Evolutionary conservation across 1,140 invertebrate genomes (phyloP), one percentile per base, ranked within the genome.

Genomic region (Stegodyphus mimosarum): DNA sequence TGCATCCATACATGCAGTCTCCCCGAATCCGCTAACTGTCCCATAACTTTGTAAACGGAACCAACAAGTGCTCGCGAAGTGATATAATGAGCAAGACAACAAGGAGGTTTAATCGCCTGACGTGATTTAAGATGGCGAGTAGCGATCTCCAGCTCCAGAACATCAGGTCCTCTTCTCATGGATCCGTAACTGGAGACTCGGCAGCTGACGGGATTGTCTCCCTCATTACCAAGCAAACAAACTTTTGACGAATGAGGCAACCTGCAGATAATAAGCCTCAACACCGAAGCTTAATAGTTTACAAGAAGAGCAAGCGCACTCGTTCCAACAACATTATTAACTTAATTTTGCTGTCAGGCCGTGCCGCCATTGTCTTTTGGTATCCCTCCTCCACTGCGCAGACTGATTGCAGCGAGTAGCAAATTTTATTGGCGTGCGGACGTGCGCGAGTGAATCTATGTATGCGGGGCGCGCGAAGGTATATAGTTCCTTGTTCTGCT

Each of bases 41-140:
- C 83, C 83, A 86, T 86, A 86, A 86, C 74, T 86, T 86, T 77
- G 83, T 86, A 86, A 86, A 72, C 83, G 75, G 83, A 86, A 78
- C 81, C 81, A 84, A 84, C 81, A 84, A 84, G 81, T 84, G 80
- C 80, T 74, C 11, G 52, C 55, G 80, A 83, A 70, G 80, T 83
- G 80, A 83, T 83, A 83, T 83, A 83, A 83, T 83, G 81, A 84
- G 81, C 72, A 18, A 74, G 80, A 67, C 80, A 83, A 83, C 80
- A 83, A 66, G 52, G 55, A n/a, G 69, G n/a, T 72, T 64, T 83
- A 83, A 83, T 83, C 80, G 80, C 70, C 50, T 51, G 50, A 17
- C 81, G 81, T 84, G 81, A 84, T 84, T 84, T 84, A 84, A 84
- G 81, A 76, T 83, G 74, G 72, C 81, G 67, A 84, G 72, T 83